Percentiles rank a stretch among this genome's conserved stretches.
These are phyloP conservation scores for Orthosia incerta DNA, from an alignment of 2,888 invertebrate species.

Conservation along the genomic window DNA sequence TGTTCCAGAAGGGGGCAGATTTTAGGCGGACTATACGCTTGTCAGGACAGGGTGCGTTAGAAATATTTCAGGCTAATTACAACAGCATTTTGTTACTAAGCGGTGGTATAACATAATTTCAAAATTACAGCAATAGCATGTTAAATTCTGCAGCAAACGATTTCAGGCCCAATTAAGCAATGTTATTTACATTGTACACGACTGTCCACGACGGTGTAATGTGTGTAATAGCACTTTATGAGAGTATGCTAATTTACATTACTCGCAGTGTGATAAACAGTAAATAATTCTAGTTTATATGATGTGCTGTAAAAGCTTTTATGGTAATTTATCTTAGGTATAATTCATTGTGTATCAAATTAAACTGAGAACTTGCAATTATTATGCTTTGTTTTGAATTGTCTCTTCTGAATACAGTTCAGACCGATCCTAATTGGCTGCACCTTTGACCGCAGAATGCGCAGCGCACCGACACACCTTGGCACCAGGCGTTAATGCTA, in stretches of 20 bases:
- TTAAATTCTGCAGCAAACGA: conserved; percentile 34
- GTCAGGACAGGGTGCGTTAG: not conserved
- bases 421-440: not conserved
- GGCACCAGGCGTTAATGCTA: no score
- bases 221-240: conserved; percentile 22
- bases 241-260: conserved; percentile 11
- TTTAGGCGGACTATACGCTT: no score
- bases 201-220: conserved; percentile 9
- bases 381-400: not conserved
- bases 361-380: no score
- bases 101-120: conserved; percentile 21
- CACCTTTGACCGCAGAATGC: no score
- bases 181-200: conserved; percentile 30
- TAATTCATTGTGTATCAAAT: conserved; percentile 1
- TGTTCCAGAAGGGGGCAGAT: no score
- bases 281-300: conserved; percentile 35
- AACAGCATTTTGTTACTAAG: conserved; percentile 6
- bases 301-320: conserved; percentile 17
- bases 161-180: conserved; percentile 46
- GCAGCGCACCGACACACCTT: no score
- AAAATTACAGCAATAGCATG: conserved; percentile 16
- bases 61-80: conserved; percentile 4
- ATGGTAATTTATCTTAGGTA: not conserved
- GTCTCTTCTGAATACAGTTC: not conserved
- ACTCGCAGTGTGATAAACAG: conserved; percentile 11